Evolutionary conservation across 2,113 vertebrate genomes (phyloP).

Genomic region (Amphilophus citrinellus): DNA sequence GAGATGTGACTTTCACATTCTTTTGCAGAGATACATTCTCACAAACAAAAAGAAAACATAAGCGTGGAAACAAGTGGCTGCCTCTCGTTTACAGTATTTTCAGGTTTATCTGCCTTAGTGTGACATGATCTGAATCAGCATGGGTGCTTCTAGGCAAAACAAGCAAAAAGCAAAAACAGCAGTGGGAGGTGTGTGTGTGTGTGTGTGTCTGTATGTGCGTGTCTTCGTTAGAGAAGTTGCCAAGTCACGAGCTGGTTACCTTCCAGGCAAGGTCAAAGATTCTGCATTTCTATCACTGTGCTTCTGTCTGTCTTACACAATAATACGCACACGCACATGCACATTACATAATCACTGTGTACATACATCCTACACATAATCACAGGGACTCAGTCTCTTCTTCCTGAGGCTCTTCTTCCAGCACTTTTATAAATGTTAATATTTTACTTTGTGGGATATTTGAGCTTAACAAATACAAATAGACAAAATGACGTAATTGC

Average conservation of each 20-base stretch:
- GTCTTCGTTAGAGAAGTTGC: slow-evolving; percentile 37
- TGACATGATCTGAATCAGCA: slow-evolving; percentile 22
- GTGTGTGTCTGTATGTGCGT: slow-evolving; percentile 2
- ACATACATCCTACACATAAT: slow-evolving; percentile 6
- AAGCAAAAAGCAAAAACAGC: slow-evolving; percentile 17
- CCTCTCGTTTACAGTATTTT: background rate
- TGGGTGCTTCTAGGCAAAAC: slow-evolving; percentile 27
- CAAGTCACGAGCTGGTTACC: slow-evolving; percentile 69
- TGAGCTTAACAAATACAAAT: background rate
- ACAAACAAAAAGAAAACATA: background rate
- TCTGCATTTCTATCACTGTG: background rate
- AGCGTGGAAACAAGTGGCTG: no score
- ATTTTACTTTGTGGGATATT: background rate
- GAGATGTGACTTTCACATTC: background rate
- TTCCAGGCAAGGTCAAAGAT: slow-evolving; percentile 40
- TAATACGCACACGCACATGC: background rate
- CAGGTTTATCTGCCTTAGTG: background rate
- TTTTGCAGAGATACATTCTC: background rate
- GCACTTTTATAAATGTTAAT: background rate
- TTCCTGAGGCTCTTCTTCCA: background rate
- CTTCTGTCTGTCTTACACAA: slow-evolving; percentile 2
- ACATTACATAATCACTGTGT: slow-evolving; percentile 27
- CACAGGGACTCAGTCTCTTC: background rate
- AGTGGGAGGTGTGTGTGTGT: slow-evolving; percentile 37
- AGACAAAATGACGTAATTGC: background rate